Evolutionary conservation across 2,113 vertebrate species (phyloP).

Genomic region (Synodontis membranacea): DNA sequence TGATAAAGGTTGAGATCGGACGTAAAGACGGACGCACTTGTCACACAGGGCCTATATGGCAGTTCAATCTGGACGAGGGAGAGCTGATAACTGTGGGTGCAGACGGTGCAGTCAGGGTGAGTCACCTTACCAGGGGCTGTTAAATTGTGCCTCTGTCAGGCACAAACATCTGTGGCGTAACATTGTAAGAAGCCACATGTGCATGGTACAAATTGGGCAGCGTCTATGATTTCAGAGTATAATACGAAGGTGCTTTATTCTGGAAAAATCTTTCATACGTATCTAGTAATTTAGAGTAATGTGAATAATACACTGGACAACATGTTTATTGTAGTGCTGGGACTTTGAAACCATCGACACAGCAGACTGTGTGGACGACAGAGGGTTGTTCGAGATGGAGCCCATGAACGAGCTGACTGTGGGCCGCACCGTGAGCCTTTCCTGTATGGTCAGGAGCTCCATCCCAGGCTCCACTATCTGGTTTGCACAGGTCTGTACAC

Average conservation of each 20-base stretch:
- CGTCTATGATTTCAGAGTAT: not conserved
- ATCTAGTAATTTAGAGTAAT: not conserved
- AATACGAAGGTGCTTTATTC: not conserved
- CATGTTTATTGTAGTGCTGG: constrained; percentile 77
- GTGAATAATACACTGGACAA: not conserved
- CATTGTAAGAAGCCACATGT: too few species aligned
- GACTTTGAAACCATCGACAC: constrained; percentile 83
- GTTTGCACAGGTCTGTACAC: constrained; percentile 85
- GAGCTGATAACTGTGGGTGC: constrained; percentile 84
- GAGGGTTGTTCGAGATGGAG: constrained; percentile 80
- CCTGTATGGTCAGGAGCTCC: constrained; percentile 79
- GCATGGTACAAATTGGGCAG: too few species aligned
- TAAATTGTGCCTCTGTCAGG: not conserved
- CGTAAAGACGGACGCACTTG: constrained; percentile 71
- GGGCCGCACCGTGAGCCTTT: constrained; percentile 80
- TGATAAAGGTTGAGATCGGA: constrained; percentile 89
- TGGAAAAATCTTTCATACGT: not conserved
- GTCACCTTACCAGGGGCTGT: not conserved
- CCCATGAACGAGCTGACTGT: constrained; percentile 87
- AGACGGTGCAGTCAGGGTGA: constrained; percentile 87
- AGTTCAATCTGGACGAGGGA: constrained; percentile 84
- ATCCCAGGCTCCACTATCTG: constrained; percentile 76
- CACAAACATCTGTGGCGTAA: too few species aligned
- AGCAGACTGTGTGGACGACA: constrained; percentile 74
- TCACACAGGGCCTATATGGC: constrained; percentile 81